Percentiles rank a stretch among this genome's conserved stretches.
These are phyloP conservation scores for Panonychus citri DNA, from an alignment of 1,140 invertebrate genomes.

Conservation along the genomic window DNA sequence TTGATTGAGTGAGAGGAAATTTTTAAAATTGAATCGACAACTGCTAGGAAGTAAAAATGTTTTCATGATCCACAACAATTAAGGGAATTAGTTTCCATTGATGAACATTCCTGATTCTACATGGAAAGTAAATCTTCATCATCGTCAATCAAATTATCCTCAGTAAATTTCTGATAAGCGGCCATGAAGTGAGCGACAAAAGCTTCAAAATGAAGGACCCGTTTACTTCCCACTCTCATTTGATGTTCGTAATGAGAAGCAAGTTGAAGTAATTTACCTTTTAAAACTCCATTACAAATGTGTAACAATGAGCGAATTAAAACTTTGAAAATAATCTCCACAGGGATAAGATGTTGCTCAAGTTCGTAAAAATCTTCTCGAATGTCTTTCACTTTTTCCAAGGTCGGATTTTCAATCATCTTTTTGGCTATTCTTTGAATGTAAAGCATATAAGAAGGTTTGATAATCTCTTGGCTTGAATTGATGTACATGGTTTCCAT, in stretches of 20 bases:
- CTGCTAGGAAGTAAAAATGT: too few relatives aligned
- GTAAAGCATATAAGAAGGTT: not conserved
- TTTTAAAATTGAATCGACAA: too few relatives aligned
- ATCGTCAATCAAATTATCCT: not conserved
- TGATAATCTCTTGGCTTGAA: not conserved
- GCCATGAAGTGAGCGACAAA: slow-evolving; percentile 89
- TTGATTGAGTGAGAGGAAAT: too few relatives aligned
- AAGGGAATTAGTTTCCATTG: too few relatives aligned
- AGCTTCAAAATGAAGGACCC: slow-evolving; percentile 90
- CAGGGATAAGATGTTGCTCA: slow-evolving; percentile 74
- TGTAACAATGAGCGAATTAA: slow-evolving; percentile 49
- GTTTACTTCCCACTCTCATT: slow-evolving; percentile 65
- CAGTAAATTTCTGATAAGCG: not conserved
- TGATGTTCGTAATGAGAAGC: slow-evolving; percentile 76
- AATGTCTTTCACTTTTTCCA: not conserved
- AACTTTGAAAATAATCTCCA: slow-evolving; percentile 69
- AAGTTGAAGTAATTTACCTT: slow-evolving; percentile 51
- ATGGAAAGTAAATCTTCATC: not conserved
- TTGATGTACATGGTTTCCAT: slow-evolving; percentile 73
- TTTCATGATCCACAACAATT: too few relatives aligned
- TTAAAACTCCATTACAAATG: slow-evolving; percentile 72
- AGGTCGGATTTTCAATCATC: not conserved
- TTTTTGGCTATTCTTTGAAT: not conserved
- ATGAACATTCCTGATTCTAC: too few relatives aligned
- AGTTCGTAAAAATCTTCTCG: slow-evolving; percentile 75